These are phyloP conservation scores for Neria commutata DNA, from an alignment of 2,888 invertebrate species.

Conservation along the genomic window DNA sequence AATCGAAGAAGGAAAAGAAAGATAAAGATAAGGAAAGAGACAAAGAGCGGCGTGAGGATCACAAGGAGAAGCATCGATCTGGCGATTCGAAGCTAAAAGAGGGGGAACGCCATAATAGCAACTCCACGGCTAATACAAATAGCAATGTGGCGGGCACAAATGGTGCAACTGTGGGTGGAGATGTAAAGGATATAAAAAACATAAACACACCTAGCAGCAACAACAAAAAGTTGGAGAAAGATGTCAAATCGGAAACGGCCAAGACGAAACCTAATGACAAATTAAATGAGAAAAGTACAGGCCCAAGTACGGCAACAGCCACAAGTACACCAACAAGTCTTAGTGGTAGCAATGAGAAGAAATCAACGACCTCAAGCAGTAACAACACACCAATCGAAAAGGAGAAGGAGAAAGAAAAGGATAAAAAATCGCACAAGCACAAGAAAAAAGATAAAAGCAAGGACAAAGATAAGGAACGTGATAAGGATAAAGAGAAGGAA, in stretches of 20 bases:
- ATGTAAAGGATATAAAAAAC: conserved; percentile 25
- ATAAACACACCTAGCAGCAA: conserved; percentile 5
- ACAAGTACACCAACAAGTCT: conserved; percentile 14
- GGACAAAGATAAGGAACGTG: conserved; percentile 70
- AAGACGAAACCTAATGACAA: conserved; percentile 32
- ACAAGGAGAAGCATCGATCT: conserved; percentile 48
- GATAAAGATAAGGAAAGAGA: conserved; percentile 70
- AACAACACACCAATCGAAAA: no score
- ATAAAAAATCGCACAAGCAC: conserved; percentile 68
- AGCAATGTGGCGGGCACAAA: conserved; percentile 11
- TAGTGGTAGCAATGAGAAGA: conserved; percentile 45
- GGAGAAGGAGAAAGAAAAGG: conserved; percentile 56
- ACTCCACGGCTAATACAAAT: conserved; percentile 12
- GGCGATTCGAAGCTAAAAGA: conserved; percentile 22
- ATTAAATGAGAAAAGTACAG: conserved; percentile 34
- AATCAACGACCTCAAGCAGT: conserved; percentile 30
- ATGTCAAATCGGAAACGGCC: conserved; percentile 23
- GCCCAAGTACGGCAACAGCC: conserved; percentile 16
- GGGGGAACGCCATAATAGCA: conserved; percentile 24
- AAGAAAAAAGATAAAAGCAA: conserved; percentile 73
- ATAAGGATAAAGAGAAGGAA: conserved; percentile 54
- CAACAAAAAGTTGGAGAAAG: conserved; percentile 23
- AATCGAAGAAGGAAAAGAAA: conserved; percentile 67
- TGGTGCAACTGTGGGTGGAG: conserved; percentile 21
- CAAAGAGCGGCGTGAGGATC: conserved; percentile 61